phyloP scores from a whole-genome alignment of 2,888 invertebrate genomes.

The Drosophila mayaguana region DNA sequence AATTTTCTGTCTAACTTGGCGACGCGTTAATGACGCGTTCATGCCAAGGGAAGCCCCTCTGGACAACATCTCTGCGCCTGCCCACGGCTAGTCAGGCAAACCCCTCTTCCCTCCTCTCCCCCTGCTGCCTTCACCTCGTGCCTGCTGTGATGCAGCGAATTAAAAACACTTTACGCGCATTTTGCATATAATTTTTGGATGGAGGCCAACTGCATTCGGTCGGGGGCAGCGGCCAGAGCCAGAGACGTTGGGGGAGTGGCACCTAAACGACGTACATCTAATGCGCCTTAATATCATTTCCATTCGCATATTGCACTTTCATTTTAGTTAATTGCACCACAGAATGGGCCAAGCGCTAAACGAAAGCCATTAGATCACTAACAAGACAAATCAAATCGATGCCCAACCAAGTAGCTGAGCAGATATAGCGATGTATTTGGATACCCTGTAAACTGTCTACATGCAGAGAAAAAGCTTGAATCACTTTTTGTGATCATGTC shows the following conservation, averaged over 20 bases:
- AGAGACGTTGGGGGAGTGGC: background rate
- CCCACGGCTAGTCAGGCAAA: no score
- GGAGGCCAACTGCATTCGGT: conserved; percentile 53
- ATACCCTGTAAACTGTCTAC: background rate
- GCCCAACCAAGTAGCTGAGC: background rate
- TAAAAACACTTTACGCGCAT: conserved; percentile 72
- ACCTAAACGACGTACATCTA: conserved; percentile 43
- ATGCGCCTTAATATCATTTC: conserved; percentile 55
- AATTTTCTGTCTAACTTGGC: conserved; percentile 61
- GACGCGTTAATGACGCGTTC: conserved; percentile 61
- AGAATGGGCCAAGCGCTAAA: conserved; percentile 21
- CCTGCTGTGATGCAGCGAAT: conserved; percentile 55
- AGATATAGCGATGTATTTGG: conserved; percentile 11
- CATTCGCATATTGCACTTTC: conserved; percentile 47
- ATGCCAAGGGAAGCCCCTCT: conserved; percentile 40
- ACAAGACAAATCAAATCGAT: conserved; percentile 24
- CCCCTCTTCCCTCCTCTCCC: no score
- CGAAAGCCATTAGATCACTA: conserved; percentile 45
- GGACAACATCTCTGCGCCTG: background rate
- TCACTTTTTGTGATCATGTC: no score
- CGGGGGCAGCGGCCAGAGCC: background rate
- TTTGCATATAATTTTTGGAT: conserved; percentile 73
- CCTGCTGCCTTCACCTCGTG: no score
- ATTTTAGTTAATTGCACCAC: conserved; percentile 66
- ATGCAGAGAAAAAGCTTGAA: background rate